Evolutionary conservation across 2,113 vertebrate species (phyloP), one percentile per base, ranked within the genome.

Genomic region (Elaphurus davidianus): DNA sequence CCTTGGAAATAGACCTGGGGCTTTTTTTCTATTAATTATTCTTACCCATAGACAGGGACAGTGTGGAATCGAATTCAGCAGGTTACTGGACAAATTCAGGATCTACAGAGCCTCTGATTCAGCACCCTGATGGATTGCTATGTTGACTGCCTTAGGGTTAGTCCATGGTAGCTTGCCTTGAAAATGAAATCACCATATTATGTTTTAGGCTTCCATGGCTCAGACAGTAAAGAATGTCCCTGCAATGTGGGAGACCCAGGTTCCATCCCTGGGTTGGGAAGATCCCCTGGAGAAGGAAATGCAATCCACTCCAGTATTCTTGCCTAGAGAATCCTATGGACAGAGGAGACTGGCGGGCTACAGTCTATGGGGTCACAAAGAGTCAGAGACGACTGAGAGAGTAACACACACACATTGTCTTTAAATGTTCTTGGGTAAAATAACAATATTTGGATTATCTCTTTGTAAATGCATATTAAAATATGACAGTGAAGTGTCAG

Each of bases 1-100:
- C 57, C 79, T 91, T 62, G 23, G 78, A 94, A 88, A 60, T 2
- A 91, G n/a, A 95, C 30, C n/a, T 2, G 0, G 0, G 86, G 27
- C 47, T 25, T 87, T 85, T 62, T 81, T 84, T 45, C 87, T 93
- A 30, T 86, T 83, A 85, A 92, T 89, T 94, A 93, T 62, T 86
- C 45, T 92, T 71, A 74, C 3, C 11, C 21, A 28, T 14, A 1
- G 6, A 74, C 36, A 74, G 12, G 27, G 9, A 55, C 10, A 36
- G n/a, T 87, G 87, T 87, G 79, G 33, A 74, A 97, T 91, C 50
- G 2, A 15, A 60, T 91, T 91, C 62, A 96, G 40, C 16, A 87
- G 21, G 30, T 94, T 96, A 67, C 28, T 43, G 90, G 60, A 19
- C 1, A 93, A 94, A 93, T 87, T 81, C 50, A 79, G 57, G 6